A percentile compares a stretch with the other conserved stretches of the same genome.
Evolutionary conservation across 92 coral and sea anemone species (phyloP).

Genomic region (Parazoanthus atlanticus): DNA sequence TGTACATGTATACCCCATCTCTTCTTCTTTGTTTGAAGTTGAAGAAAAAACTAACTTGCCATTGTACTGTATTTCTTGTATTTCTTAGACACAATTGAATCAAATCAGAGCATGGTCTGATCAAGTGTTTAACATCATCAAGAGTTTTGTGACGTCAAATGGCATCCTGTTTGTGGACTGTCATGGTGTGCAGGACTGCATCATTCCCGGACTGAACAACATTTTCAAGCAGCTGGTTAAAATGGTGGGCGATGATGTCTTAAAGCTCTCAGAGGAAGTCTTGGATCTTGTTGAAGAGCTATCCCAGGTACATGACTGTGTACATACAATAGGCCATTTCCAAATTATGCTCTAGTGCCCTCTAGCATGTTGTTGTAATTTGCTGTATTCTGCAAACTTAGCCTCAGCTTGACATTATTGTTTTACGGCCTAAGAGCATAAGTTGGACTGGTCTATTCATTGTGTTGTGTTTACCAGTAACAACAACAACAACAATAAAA

Average conservation of each 20-base stretch:
- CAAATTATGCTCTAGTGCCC: too few relatives aligned
- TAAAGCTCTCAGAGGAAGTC: conserved; percentile 73
- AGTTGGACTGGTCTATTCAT: too few relatives aligned
- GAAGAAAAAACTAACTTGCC: not conserved
- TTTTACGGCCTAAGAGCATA: too few relatives aligned
- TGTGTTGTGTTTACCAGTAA: too few relatives aligned
- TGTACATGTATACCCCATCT: not conserved
- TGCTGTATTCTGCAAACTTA: too few relatives aligned
- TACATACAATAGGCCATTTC: too few relatives aligned
- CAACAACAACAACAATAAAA: too few relatives aligned
- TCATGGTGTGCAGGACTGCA: conserved; percentile 59
- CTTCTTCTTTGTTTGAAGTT: not conserved
- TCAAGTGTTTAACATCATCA: conserved; percentile 71
- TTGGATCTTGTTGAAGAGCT: conserved; percentile 62
- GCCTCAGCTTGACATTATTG: too few relatives aligned
- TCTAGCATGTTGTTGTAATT: too few relatives aligned
- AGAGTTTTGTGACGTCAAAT: conserved; percentile 83
- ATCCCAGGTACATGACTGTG: conserved; percentile 61
- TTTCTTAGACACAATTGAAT: conserved; percentile 75
- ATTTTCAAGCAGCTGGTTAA: conserved; percentile 81
- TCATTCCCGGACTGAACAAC: conserved; percentile 69
- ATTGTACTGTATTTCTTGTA: not conserved
- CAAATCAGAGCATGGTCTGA: conserved; percentile 90
- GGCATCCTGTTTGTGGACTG: conserved; percentile 92
- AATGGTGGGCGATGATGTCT: conserved; percentile 82